A percentile compares a stretch with the other conserved stretches of the same genome.
Evolutionary conservation across 2,888 invertebrate genomes (phyloP).

Genomic region (Aspidiotus rigidus): DNA sequence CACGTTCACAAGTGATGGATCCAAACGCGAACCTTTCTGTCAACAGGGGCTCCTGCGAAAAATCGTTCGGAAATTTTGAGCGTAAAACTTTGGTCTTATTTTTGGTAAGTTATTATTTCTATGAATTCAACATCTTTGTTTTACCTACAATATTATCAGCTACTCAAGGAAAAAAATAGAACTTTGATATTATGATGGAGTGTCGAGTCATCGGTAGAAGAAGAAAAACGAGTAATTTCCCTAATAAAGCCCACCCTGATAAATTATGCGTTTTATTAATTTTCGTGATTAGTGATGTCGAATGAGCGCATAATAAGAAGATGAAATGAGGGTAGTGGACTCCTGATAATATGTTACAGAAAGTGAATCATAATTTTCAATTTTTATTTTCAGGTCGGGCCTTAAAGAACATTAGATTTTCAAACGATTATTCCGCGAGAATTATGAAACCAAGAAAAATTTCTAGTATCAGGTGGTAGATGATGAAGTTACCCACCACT

Average conservation of each 20-base stretch:
- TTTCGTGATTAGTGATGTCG: neutral
- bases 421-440: too few relatives aligned
- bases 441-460: neutral
- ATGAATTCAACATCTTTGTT: neutral
- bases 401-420: neutral
- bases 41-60: too few relatives aligned
- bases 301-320: neutral
- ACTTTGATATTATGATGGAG: neutral
- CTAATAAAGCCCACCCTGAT: conserved; percentile 2
- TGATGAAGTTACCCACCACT: neutral
- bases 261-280: neutral
- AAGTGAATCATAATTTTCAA: too few relatives aligned
- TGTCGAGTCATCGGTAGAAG: neutral
- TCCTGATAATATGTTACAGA: neutral
- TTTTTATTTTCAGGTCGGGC: too few relatives aligned
- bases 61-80: too few relatives aligned
- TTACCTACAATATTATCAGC: neutral
- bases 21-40: too few relatives aligned
- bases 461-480: neutral
- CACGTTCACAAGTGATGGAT: too few relatives aligned
- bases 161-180: neutral
- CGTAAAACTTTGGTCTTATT: neutral
- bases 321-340: neutral
- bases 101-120: neutral
- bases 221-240: neutral